Percentiles rank a stretch among this genome's conserved stretches.
Evolutionary conservation across 2,888 invertebrate species (phyloP).

Genomic region (Dynastes grantii): DNA sequence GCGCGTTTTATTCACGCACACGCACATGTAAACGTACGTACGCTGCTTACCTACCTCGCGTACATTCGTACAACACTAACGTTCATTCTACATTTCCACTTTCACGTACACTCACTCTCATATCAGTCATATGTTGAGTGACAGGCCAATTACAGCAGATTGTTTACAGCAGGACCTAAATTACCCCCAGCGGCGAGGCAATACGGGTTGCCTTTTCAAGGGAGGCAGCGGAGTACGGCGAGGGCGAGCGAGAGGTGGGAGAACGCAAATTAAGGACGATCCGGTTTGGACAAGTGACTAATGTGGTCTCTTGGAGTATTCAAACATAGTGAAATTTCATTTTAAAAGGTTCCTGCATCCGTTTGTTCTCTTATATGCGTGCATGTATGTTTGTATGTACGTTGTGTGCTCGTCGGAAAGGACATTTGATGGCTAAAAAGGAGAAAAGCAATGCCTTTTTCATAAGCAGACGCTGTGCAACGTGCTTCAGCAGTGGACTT

Average conservation of each 20-base stretch:
- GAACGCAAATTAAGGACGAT: slow-evolving; percentile 51
- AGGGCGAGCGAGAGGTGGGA: slow-evolving; percentile 28
- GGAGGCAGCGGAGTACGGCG: slow-evolving; percentile 15
- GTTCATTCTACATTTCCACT: slow-evolving; percentile 43
- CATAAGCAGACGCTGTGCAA: slow-evolving; percentile 6
- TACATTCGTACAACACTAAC: slow-evolving; percentile 27
- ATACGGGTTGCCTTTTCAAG: slow-evolving; percentile 53
- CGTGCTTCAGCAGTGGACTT: neutral
- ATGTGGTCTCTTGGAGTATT: slow-evolving; percentile 52
- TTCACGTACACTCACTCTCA: slow-evolving; percentile 51
- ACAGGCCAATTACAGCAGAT: slow-evolving; percentile 55
- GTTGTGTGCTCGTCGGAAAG: slow-evolving; percentile 6
- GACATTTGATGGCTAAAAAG: slow-evolving; percentile 1
- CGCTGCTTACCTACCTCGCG: too few species aligned
- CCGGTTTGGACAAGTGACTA: slow-evolving; percentile 53
- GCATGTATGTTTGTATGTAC: neutral
- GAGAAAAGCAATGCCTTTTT: slow-evolving; percentile 24
- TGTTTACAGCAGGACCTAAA: slow-evolving; percentile 55
- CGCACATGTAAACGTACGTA: neutral
- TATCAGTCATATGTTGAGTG: slow-evolving; percentile 55
- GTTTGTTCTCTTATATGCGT: neutral
- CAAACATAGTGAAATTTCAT: slow-evolving; percentile 49
- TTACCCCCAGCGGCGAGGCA: slow-evolving; percentile 54
- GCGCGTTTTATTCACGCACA: slow-evolving; percentile 18
- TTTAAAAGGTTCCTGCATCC: slow-evolving; percentile 35